Base-by-base conservation (phyloP, 2,797 vertebrate species). In the Danio kyathit region DNA sequence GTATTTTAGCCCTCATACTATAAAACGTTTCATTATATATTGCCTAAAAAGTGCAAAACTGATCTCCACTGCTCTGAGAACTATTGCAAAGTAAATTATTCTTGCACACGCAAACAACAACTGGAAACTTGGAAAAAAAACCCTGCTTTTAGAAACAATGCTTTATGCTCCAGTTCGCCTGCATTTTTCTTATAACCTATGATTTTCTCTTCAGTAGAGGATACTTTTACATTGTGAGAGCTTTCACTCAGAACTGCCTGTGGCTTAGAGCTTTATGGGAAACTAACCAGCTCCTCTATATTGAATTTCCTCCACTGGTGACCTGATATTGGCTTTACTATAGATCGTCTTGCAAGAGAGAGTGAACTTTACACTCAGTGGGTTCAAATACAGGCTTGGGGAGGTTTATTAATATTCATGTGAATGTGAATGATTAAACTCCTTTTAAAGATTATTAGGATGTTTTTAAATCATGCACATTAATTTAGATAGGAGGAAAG, bases 251-350 rank as follows among this genome's bases (percentile, higher is more conserved):
- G 66, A 46, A 71, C 54, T 83, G 75, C 80, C 59, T 75, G 70
- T 77, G 82, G 85, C 73, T 74, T 10, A 64, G 44, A 60, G 56
- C 40, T 74, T 80, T 79, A 48, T 81, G 57, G 29, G 64, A 80
- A 79, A 40, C 52, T 66, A 63, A 74, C 57, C 57, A 48, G 65
- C 75, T 77, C 41, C 49, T 21, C 40, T 74, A 63, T 81, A 86
- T 86, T 83, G 40, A 73, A 70, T 85, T 79, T 84, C 82, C 21
- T 79, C 4, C 57, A 8, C 19, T 70, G 19, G 77, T 83, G 54
- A 83, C 12, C 38, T 72, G 79, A 82, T 81, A 52, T 41, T 44
- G 48, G 65, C 19, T 59, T 40, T 79, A 43, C 19, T 41, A 64
- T 13, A 17, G 19, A 56, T 63, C 29, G n/a, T 52, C 49, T 73